These are phyloP conservation scores for Podabrus alpinus DNA, from an alignment of 2,888 invertebrate genomes.

Conservation along the genomic window DNA sequence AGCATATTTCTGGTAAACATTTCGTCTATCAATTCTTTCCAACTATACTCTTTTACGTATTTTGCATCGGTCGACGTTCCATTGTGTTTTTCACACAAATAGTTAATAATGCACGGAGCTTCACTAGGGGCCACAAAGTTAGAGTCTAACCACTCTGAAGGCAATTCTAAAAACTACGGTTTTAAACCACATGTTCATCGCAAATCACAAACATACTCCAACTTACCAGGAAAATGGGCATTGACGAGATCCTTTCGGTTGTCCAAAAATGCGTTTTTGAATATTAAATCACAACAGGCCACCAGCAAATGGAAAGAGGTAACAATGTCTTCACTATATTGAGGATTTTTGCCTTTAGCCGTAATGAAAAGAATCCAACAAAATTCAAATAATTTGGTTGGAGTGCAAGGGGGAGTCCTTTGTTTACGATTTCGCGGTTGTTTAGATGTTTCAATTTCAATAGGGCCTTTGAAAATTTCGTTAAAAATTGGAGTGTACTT, in stretches of 20 bases:
- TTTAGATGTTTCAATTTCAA: slow-evolving; percentile 59
- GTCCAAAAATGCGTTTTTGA: slow-evolving; percentile 80
- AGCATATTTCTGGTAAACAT: slow-evolving; percentile 77
- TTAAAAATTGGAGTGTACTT: slow-evolving; percentile 88
- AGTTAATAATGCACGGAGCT: slow-evolving; percentile 81
- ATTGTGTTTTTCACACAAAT: slow-evolving; percentile 79
- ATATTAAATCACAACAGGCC: slow-evolving; percentile 89
- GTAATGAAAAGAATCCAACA: slow-evolving; percentile 93
- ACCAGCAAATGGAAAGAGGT: slow-evolving; percentile 91
- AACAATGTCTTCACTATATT: slow-evolving; percentile 89
- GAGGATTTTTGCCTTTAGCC: slow-evolving; percentile 84
- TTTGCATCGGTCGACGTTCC: slow-evolving; percentile 87
- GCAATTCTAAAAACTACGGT: slow-evolving; percentile 64
- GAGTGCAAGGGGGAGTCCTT: slow-evolving; percentile 75
- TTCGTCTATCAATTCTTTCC: slow-evolving; percentile 76
- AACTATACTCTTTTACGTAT: slow-evolving; percentile 86
- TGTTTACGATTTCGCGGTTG: slow-evolving; percentile 65
- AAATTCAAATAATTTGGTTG: slow-evolving; percentile 86
- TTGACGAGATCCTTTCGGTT: slow-evolving; percentile 86
- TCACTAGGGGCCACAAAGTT: slow-evolving; percentile 64
- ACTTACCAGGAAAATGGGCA: slow-evolving; percentile 74
- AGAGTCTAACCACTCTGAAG: slow-evolving; percentile 66
- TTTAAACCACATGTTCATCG: not conserved
- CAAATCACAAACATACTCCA: not conserved
- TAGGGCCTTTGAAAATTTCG: slow-evolving; percentile 79